Evolutionary conservation across 2,888 invertebrate species (phyloP), one percentile per base, ranked within the genome.

Genomic region (Lithophane socia): DNA sequence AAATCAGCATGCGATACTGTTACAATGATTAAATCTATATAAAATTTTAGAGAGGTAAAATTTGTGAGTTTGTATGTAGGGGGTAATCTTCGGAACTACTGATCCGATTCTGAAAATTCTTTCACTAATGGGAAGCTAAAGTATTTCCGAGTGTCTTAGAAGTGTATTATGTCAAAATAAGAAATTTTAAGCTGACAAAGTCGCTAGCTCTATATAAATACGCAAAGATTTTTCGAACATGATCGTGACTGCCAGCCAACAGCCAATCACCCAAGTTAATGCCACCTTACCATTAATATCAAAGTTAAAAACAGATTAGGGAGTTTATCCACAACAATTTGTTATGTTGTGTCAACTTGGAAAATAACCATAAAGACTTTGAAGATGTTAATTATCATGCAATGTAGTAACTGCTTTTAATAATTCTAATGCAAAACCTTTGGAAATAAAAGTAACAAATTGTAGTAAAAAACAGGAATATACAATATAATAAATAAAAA

Each of bases 331-430:
- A 54, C 64, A 80, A 81, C 79, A 29, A 74, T 74, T 82, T 81
- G 74, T 86, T 83, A 78, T 79, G 64, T 82, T 79, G 64, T 82
- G 73, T 66, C 83, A 72, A 68, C 78, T 72, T 63, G 47, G 60
- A 70, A 75, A 56, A 68, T 69, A n/a, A 54, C 60, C n/a, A 29
- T 42, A 63, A 61, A 56, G 47, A 67, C 61, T 64, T 87, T 75
- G 66, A 54, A 61, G n/a, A 73, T 65, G 37, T 65, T 69, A 72
- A 66, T 81, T 72, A 49, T 80, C 52, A 49, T 64, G 37, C 10
- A 61, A 70, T 49, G 21, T n/a, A n/a, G n/a, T n/a, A 21, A 67
- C 29, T 9, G 21, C 9, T 52, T 49, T 24, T 49, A 24, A 24
- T 47, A 12, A 47, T 47, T 47, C 7, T 3, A 66, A 3, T 47